Percentiles rank a stretch among this genome's conserved stretches.
Evolutionary conservation across 2,888 invertebrate species (phyloP).

Genomic region (Luperina nickerlii): DNA sequence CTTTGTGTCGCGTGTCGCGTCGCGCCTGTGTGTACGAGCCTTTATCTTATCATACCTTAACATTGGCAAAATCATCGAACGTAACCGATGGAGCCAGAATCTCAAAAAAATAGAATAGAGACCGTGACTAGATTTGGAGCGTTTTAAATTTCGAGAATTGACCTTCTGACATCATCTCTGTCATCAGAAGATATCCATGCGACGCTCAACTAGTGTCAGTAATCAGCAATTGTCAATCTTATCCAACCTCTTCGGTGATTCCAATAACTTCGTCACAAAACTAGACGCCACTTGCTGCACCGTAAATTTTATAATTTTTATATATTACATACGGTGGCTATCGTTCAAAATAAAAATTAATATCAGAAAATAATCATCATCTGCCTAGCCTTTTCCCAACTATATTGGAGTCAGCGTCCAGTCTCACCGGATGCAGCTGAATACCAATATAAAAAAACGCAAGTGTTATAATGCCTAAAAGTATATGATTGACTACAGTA

Average conservation of each 20-base stretch:
- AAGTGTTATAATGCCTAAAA: too few relatives aligned
- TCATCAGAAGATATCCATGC: neutral
- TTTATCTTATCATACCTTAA: too few relatives aligned
- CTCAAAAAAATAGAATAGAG: too few relatives aligned
- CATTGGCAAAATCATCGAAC: too few relatives aligned
- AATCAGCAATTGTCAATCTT: neutral
- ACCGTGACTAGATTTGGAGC: too few relatives aligned
- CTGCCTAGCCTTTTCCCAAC: neutral
- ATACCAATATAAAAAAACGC: neutral
- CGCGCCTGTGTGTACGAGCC: too few relatives aligned
- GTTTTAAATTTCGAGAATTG: too few relatives aligned
- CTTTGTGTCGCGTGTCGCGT: too few relatives aligned
- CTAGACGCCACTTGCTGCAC: neutral
- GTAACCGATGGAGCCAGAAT: too few relatives aligned
- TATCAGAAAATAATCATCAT: neutral
- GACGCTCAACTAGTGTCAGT: neutral
- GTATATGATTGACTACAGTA: too few relatives aligned
- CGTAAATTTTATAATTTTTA: neutral
- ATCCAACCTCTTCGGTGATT: neutral
- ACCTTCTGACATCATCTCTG: neutral
- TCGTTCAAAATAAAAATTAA: neutral
- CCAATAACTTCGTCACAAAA: neutral
- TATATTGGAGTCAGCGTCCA: neutral
- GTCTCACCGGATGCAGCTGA: neutral
- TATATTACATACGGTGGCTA: too few relatives aligned